Conservation (phyloP, 1,140 invertebrate species). For the Adoxophyes honmai region DNA sequence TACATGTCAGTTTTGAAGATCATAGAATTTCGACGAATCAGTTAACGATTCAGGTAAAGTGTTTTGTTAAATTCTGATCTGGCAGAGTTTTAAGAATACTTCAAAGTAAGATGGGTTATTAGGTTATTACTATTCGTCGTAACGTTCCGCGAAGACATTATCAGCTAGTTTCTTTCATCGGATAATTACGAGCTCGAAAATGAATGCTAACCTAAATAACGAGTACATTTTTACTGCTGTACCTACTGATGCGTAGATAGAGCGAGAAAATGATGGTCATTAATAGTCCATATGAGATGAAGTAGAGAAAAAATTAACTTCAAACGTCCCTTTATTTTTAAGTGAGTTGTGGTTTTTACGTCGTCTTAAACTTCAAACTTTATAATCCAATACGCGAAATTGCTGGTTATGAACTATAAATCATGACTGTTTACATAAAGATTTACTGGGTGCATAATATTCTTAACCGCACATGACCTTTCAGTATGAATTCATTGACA, state of each 20-base stretch:
- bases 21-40: background rate
- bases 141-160: background rate
- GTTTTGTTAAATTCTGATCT: background rate
- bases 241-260: no score
- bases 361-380: background rate
- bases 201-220: background rate
- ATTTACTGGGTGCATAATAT: conserved; percentile 8
- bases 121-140: background rate
- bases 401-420: background rate
- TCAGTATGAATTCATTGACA: conserved; percentile 4
- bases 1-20: no score
- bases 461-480: background rate
- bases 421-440: conserved; percentile 2
- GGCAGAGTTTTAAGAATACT: background rate
- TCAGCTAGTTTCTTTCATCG: conserved; percentile 2
- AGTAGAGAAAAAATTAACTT: no score
- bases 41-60: background rate
- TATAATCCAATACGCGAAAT: background rate
- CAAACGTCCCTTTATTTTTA: no score
- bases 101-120: conserved; percentile 7
- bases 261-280: no score
- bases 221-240: background rate
- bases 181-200: background rate
- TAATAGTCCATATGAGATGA: no score
- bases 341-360: no score